Percentiles rank a stretch among this genome's conserved stretches.
Conservation (phyloP, 2,113 vertebrate species). For the Lasiurus cinereus region DNA sequence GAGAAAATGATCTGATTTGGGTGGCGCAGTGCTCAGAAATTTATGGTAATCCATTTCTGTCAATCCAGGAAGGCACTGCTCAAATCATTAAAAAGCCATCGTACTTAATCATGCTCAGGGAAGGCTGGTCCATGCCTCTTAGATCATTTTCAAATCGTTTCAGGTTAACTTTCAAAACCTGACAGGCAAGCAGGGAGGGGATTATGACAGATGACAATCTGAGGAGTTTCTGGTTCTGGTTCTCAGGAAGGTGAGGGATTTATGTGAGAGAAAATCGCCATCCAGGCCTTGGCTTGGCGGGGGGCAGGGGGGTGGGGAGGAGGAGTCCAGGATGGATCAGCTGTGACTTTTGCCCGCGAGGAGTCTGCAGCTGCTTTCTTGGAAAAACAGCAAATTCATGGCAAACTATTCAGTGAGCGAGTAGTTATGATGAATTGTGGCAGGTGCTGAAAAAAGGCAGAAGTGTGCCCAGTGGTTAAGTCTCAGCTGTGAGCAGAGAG, state of each 20-base stretch:
- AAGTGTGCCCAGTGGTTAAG: neutral
- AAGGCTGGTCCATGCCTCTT: constrained; percentile 69
- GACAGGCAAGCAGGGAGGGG: constrained; percentile 77
- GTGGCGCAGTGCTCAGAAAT: neutral
- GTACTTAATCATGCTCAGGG: constrained; percentile 76
- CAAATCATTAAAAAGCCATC: constrained; percentile 83
- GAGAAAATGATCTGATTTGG: constrained; percentile 45
- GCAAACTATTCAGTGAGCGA: neutral
- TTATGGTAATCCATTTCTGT: constrained; percentile 60
- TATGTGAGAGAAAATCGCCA: neutral
- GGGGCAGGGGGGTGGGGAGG: neutral
- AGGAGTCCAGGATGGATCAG: neutral
- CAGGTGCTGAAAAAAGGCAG: neutral
- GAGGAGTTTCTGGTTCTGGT: constrained; percentile 28
- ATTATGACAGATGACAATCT: constrained; percentile 18
- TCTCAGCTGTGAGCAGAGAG: neutral
- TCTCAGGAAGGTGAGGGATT: neutral
- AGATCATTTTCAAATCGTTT: constrained; percentile 78
- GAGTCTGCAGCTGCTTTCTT: neutral
- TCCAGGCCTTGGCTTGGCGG: neutral
- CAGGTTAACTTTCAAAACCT: constrained; percentile 75
- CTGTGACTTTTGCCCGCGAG: neutral
- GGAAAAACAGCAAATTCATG: neutral
- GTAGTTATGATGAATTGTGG: neutral
- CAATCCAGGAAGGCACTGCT: constrained; percentile 69